These are phyloP conservation scores for Polyploca ridens DNA, from an alignment of 2,888 invertebrate species.

Conservation along the genomic window DNA sequence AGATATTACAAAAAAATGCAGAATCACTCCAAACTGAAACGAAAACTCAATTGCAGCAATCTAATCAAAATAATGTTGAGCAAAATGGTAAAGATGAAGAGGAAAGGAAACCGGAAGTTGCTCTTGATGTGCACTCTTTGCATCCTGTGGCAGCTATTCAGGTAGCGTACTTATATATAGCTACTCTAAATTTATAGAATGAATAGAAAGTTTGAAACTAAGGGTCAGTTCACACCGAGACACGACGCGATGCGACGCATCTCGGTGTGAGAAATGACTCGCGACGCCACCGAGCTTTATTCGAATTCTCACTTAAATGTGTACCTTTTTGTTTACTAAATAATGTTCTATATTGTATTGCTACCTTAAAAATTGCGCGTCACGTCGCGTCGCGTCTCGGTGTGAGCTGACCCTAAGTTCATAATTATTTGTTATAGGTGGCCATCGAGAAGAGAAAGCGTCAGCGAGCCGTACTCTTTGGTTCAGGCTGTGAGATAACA, in stretches of 20 bases:
- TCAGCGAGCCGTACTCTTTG: constrained; percentile 87
- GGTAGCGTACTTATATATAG: constrained; percentile 48
- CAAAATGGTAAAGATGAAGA: constrained; percentile 61
- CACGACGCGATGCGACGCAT: too few species aligned
- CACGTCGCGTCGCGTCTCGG: too few species aligned
- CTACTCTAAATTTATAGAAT: too few species aligned
- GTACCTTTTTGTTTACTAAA: too few species aligned
- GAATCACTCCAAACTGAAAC: constrained; percentile 53
- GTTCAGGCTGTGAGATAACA: constrained; percentile 90
- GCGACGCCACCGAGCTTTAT: too few species aligned
- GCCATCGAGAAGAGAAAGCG: constrained; percentile 84
- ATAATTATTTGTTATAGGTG: constrained; percentile 72
- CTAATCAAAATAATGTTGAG: constrained; percentile 44
- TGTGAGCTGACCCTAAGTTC: not conserved
- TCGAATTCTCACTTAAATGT: too few species aligned
- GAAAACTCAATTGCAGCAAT: constrained; percentile 34
- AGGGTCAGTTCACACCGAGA: too few species aligned
- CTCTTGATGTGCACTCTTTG: constrained; percentile 59
- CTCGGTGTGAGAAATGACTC: too few species aligned
- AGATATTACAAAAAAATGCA: constrained; percentile 65
- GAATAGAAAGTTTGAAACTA: too few species aligned
- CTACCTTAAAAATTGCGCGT: too few species aligned
- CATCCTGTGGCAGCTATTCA: constrained; percentile 85
- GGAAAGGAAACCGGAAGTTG: constrained; percentile 41
- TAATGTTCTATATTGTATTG: too few species aligned